Percentiles rank a stretch among this genome's conserved stretches.
phyloP scores from a whole-genome alignment of 53 echinoderm and acorn worm species.

The Echinarachnius parma region DNA sequence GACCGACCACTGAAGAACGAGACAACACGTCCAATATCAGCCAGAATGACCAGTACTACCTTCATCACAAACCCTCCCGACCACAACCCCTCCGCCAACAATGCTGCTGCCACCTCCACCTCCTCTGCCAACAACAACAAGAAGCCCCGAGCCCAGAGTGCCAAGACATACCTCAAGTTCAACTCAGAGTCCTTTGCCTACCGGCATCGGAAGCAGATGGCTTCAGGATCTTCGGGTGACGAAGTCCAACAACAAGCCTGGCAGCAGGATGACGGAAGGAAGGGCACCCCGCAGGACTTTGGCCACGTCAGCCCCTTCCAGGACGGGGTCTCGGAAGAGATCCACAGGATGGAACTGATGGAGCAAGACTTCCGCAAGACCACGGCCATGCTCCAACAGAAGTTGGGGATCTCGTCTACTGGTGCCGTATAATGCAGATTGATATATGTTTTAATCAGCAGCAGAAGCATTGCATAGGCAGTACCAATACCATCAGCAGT shows the following conservation, averaged over 20 bases:
- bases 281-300: conserved; percentile 13
- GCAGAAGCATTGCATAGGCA: no score
- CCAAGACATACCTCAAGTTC: conserved; percentile 39
- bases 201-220: neutral
- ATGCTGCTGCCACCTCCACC: neutral
- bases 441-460: no score
- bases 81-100: neutral
- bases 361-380: conserved; percentile 84
- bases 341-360: conserved; percentile 66
- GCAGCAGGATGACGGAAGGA: neutral
- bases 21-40: conserved; percentile 87
- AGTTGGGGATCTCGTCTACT: conserved; percentile 80
- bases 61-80: conserved; percentile 6
- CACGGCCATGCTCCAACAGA: conserved; percentile 75
- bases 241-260: neutral
- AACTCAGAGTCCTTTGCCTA: neutral
- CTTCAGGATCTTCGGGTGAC: conserved; percentile 1
- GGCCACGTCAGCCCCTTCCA: conserved; percentile 47
- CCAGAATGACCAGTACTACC: conserved; percentile 45
- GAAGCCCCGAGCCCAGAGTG: conserved; percentile 55
- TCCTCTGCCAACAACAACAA: conserved; percentile 1
- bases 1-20: conserved; percentile 86
- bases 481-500: no score
- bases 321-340: conserved; percentile 65
- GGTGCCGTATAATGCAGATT: no score